phyloP scores from a whole-genome alignment of 1,140 invertebrate species.

The Pseudobourletiella spinata region DNA sequence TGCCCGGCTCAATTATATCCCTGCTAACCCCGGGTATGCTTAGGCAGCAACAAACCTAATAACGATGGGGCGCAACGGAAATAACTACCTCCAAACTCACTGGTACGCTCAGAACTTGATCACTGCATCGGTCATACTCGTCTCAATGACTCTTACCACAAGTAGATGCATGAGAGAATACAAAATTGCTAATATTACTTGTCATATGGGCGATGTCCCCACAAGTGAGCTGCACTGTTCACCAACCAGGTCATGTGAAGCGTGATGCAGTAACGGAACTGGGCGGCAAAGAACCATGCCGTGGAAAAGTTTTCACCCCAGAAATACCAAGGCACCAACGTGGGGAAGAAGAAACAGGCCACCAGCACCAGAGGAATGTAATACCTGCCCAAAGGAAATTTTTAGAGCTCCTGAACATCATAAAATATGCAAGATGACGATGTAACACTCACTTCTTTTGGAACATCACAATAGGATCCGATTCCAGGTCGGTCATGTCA shows the following conservation, averaged over 20 bases:
- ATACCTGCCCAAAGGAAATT: constrained; percentile 55
- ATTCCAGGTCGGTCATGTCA: constrained; percentile 76
- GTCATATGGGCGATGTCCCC: constrained; percentile 57
- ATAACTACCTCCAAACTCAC: too few species aligned
- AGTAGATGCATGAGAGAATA: too few species aligned
- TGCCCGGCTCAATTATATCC: too few species aligned
- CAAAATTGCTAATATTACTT: constrained; percentile 44
- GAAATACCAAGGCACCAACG: constrained; percentile 57
- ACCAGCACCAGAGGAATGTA: constrained; percentile 74
- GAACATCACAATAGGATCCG: constrained; percentile 73
- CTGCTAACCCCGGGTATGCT: too few species aligned
- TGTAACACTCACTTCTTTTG: constrained; percentile 66
- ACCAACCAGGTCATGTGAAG: constrained; percentile 62
- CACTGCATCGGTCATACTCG: too few species aligned
- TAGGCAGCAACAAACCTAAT: too few species aligned
- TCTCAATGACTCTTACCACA: too few species aligned
- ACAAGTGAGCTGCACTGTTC: constrained; percentile 60
- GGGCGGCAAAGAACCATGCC: constrained; percentile 71
- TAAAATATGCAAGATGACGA: too few species aligned
- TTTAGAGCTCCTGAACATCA: too few species aligned
- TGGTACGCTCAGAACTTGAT: too few species aligned
- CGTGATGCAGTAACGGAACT: constrained; percentile 69
- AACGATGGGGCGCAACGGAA: too few species aligned
- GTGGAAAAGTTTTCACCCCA: constrained; percentile 63
- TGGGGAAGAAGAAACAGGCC: constrained; percentile 78